A percentile compares a stretch with the other conserved stretches of the same genome.
phyloP scores from a whole-genome alignment of 2,113 vertebrate genomes.

The Cnemophilus loriae region DNA sequence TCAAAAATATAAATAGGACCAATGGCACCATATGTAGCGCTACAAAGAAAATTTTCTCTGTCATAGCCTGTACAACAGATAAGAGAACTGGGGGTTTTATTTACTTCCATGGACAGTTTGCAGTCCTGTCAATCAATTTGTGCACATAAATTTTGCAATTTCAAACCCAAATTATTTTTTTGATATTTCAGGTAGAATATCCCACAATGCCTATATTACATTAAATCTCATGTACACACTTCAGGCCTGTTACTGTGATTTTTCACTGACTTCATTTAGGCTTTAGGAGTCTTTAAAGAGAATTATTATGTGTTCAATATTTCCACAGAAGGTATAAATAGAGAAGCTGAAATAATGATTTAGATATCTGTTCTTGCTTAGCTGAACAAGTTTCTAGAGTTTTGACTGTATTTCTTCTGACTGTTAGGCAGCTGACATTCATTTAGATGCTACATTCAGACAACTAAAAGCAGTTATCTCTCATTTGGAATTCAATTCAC shows the following conservation, averaged over 20 bases:
- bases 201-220: neutral
- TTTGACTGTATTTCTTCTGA: neutral
- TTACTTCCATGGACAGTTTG: neutral
- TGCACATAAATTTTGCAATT: neutral
- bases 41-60: neutral
- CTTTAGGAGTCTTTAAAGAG: neutral
- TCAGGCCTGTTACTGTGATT: neutral
- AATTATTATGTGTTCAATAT: neutral
- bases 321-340: neutral
- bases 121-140: neutral
- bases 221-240: neutral
- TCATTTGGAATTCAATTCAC: neutral
- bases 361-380: neutral
- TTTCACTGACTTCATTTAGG: neutral
- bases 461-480: neutral
- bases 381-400: neutral
- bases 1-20: neutral
- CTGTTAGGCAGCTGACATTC: neutral
- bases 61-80: neutral
- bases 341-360: neutral
- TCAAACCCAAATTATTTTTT: neutral
- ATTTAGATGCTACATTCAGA: neutral
- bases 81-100: fast-evolving
- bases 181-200: neutral
- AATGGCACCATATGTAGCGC: neutral